A percentile compares a stretch with the other conserved stretches of the same genome.
Evolutionary conservation across 2,888 invertebrate species (phyloP).

Genomic region (Mongoloraphidia duomilia): DNA sequence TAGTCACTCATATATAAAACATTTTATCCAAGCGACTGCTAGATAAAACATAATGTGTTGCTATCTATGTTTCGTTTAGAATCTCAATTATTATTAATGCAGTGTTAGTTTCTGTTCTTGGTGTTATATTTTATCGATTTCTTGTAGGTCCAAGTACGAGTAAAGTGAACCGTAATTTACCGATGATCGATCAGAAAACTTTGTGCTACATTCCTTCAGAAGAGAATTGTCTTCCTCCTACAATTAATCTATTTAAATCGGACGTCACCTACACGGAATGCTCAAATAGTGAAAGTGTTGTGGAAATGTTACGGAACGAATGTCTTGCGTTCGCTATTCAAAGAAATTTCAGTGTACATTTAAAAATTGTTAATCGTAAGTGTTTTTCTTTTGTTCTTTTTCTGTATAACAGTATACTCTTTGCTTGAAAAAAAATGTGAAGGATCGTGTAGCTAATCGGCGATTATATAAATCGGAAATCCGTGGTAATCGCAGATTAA

Average conservation of each 20-base stretch:
- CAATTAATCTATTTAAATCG: slow-evolving; percentile 37
- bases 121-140: neutral
- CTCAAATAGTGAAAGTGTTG: slow-evolving; percentile 36
- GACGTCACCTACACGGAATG: slow-evolving; percentile 39
- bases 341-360: slow-evolving; percentile 56
- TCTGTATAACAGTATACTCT: neutral
- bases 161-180: slow-evolving; percentile 23
- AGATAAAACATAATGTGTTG: too few relatives aligned
- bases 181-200: slow-evolving; percentile 34
- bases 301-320: slow-evolving; percentile 42
- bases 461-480: too few relatives aligned
- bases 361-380: slow-evolving; percentile 63
- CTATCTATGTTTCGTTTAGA: too few relatives aligned
- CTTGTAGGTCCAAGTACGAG: neutral
- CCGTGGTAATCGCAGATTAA: too few relatives aligned
- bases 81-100: too few relatives aligned
- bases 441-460: too few relatives aligned
- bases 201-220: slow-evolving; percentile 40
- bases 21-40: too few relatives aligned
- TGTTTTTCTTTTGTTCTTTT: slow-evolving; percentile 17
- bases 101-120: too few relatives aligned
- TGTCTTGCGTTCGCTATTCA: slow-evolving; percentile 59
- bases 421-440: neutral
- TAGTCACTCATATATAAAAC: too few relatives aligned
- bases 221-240: slow-evolving; percentile 38